Conservation (phyloP, 1,140 invertebrate genomes). For the Notospermus geniculatus region DNA sequence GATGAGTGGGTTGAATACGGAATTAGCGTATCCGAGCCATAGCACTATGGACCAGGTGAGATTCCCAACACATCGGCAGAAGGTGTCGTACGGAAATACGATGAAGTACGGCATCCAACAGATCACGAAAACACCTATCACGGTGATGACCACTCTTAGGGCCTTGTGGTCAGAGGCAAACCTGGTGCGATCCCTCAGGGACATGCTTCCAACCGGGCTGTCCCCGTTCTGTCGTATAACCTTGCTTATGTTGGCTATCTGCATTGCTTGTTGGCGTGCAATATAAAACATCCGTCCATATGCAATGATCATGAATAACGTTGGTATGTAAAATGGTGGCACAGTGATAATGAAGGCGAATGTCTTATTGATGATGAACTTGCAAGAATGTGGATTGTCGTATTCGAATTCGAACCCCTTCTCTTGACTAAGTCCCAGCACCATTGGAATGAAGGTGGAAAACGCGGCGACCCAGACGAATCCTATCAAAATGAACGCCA, state of each 20-base stretch:
- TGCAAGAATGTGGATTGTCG: neutral
- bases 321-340: conserved; percentile 4
- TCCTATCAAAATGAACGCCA: conserved; percentile 85
- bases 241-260: neutral
- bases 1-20: conserved; percentile 15
- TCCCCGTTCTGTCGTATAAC: neutral
- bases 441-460: neutral
- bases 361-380: conserved; percentile 5
- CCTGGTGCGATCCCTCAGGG: neutral
- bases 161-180: conserved; percentile 61
- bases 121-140: conserved; percentile 13
- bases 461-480: conserved; percentile 78
- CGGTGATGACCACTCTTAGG: conserved; percentile 78
- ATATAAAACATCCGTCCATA: conserved; percentile 1
- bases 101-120: conserved; percentile 17
- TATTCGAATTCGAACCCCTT: neutral
- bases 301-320: neutral
- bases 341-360: neutral
- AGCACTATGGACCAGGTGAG: conserved; percentile 9
- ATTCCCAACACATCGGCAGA: neutral
- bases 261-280: neutral
- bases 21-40: conserved; percentile 13
- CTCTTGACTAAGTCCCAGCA: neutral
- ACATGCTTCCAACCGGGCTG: neutral
- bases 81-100: conserved; percentile 7